Evolutionary conservation across 2,888 invertebrate genomes (phyloP).

Genomic region (Anthrax anthrax): DNA sequence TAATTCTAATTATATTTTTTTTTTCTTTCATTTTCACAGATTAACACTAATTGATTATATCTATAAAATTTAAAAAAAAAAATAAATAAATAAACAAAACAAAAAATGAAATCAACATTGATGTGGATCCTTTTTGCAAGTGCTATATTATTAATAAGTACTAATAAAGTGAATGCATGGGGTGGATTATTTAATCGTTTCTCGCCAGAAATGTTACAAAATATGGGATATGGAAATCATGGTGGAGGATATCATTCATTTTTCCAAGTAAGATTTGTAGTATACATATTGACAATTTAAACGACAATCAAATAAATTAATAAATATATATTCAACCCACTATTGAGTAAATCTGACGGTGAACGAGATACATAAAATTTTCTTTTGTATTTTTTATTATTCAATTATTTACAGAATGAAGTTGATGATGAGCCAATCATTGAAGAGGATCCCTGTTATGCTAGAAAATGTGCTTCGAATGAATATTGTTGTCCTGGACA

Average conservation of each 20-base stretch:
- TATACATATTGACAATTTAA: no score
- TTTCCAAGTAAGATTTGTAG: constrained; percentile 36
- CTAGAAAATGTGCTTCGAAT: constrained; percentile 57
- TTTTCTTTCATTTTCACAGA: no score
- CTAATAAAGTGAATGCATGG: constrained; percentile 46
- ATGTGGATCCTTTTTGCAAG: constrained; percentile 20
- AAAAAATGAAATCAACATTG: constrained; percentile 23
- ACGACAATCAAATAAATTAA: no score
- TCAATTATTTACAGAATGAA: constrained; percentile 10
- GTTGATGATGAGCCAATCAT: constrained; percentile 38
- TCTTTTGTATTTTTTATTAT: background rate
- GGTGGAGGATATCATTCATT: constrained; percentile 35
- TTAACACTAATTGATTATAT: background rate
- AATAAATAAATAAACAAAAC: background rate
- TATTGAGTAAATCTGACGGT: no score
- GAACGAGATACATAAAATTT: no score
- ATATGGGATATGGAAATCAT: constrained; percentile 61
- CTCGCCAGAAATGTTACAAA: constrained; percentile 71
- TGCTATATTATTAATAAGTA: constrained; percentile 18
- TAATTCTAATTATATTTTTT: no score
- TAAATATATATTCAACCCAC: no score
- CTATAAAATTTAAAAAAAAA: background rate
- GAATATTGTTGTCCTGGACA: constrained; percentile 74
- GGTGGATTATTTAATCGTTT: constrained; percentile 74
- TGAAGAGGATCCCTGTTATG: constrained; percentile 63